Base-by-base conservation (phyloP, 1,140 invertebrate genomes). In the Drosophila nasuta region DNA sequence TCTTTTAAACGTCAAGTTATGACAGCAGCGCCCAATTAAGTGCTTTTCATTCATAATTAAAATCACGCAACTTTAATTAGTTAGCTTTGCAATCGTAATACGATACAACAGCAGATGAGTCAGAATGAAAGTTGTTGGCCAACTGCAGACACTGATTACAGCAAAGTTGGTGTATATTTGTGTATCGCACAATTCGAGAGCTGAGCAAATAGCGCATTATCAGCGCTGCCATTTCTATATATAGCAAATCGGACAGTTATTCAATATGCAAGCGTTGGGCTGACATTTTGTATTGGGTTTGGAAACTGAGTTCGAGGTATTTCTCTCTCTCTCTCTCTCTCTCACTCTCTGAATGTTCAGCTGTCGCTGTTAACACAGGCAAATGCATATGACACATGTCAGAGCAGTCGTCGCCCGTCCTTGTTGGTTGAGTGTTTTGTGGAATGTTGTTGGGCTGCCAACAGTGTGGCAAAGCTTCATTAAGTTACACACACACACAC, bases 331-430 rank as follows among this genome's bases (percentile, higher is more conserved):
- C 20, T 13, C 13, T 13, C 0, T 20, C 20, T 38, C 11, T 30
- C 25, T 5, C 20, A 15, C 10, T 45, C 59, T 83, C 66, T 77
- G 76, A 77, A 59, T 79, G 28, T 79, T 56, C 49, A 77, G 65
- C 54, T 69, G 72, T 77, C 64, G 38, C 59, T 43, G 65, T 58
- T 78, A 79, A 81, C 79, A 81, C 79, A 69, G 56, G 76, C 79
- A 82, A 80, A 82, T 80, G 83, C 83, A 87, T 75, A 82, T 88
- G 83, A 88, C 83, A 82, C 83, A 82, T 87, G 83, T 78, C 83
- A 72, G 63, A 45, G 25, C 28, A 70, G 15, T 28, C 20, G 15
- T 28, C 20, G 70, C 63, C 51, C 46, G 43, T 25, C 20, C 3
- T 25, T 25, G 20, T 38, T 38, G 8, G 35, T 41, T 69, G 59